A percentile compares a stretch with the other conserved stretches of the same genome.
phyloP scores from a whole-genome alignment of 1,140 invertebrate genomes.

The Drosophila pandora region DNA sequence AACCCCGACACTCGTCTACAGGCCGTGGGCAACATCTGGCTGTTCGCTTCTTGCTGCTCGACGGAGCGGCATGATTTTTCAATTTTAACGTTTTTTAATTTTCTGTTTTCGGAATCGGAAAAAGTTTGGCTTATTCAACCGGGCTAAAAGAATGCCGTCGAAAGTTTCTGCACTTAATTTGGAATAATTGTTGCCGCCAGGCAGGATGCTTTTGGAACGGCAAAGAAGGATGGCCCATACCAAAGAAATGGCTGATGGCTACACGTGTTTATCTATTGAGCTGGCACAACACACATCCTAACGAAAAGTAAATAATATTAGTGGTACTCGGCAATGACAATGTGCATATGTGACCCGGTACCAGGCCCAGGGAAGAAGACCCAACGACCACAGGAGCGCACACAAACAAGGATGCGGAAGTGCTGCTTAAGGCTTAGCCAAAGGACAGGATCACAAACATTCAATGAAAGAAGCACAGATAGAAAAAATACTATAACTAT shows the following conservation, averaged over 20 bases:
- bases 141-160: conserved; percentile 43
- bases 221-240: neutral
- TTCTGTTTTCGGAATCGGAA: conserved; percentile 26
- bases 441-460: conserved; percentile 23
- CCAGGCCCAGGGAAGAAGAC: conserved; percentile 14
- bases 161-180: conserved; percentile 73
- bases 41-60: conserved; percentile 28
- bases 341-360: conserved; percentile 74
- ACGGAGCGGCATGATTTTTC: conserved; percentile 58
- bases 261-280: conserved; percentile 55
- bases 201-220: conserved; percentile 4
- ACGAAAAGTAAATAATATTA: conserved; percentile 82
- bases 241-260: conserved; percentile 21
- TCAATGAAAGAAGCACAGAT: neutral
- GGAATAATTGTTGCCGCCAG: conserved; percentile 66
- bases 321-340: conserved; percentile 79
- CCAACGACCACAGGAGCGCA: conserved; percentile 34
- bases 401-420: conserved; percentile 72
- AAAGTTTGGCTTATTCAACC: conserved; percentile 54
- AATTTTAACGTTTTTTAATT: conserved; percentile 65
- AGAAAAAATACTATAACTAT: neutral
- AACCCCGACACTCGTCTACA: conserved; percentile 19
- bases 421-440: conserved; percentile 60
- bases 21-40: conserved; percentile 56
- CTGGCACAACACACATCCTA: conserved; percentile 60